Conservation (phyloP, 2,888 invertebrate genomes). For the Tinea trinotella region DNA sequence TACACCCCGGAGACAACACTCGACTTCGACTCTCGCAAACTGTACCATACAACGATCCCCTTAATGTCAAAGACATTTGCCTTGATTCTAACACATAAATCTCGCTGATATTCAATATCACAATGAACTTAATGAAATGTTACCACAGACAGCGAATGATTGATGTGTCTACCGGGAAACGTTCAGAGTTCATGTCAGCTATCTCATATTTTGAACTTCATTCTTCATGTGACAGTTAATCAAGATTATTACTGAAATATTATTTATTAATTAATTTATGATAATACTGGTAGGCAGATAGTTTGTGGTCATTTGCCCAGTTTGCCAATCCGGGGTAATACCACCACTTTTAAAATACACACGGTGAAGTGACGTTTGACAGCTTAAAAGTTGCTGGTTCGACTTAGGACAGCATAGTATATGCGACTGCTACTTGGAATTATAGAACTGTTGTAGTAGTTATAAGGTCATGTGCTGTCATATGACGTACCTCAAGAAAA, state of each 20-base stretch:
- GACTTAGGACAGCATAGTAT: too few species aligned
- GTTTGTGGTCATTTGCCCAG: too few species aligned
- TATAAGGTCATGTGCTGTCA: too few species aligned
- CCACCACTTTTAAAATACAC: too few species aligned
- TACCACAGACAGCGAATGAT: conserved; percentile 9
- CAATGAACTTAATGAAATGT: conserved; percentile 7
- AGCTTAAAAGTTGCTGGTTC: too few species aligned
- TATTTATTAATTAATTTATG: background rate
- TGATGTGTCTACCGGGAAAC: conserved; percentile 3
- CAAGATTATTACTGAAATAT: background rate
- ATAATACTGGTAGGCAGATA: too few species aligned
- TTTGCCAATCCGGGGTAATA: too few species aligned
- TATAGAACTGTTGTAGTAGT: too few species aligned
- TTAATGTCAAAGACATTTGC: background rate
- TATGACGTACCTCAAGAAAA: too few species aligned
- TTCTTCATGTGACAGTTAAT: background rate
- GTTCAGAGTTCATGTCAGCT: background rate
- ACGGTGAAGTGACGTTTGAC: too few species aligned
- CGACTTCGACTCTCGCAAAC: background rate
- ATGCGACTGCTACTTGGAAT: too few species aligned
- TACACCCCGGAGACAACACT: conserved; percentile 12
- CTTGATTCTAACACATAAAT: background rate
- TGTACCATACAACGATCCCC: background rate
- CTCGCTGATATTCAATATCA: background rate
- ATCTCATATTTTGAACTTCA: background rate